Conservation (phyloP, 2,113 vertebrate genomes). For the Proteles cristata region DNA sequence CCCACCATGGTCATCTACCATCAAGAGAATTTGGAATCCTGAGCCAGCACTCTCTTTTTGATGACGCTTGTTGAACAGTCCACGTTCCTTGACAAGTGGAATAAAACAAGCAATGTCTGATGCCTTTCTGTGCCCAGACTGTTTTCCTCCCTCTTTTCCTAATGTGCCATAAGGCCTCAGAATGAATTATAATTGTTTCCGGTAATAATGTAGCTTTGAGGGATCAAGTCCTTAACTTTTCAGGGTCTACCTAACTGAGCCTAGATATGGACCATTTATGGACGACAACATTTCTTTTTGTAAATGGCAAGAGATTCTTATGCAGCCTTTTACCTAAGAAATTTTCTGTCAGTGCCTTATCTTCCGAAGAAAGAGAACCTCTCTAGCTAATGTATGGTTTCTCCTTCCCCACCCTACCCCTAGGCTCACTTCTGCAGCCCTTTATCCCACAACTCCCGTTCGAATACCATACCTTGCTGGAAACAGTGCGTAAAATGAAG, state of each 20-base stretch:
- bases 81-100: slow-evolving; percentile 81
- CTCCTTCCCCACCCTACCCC: slow-evolving; percentile 56
- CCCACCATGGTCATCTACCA: slow-evolving; percentile 69
- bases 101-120: slow-evolving; percentile 83
- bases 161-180: slow-evolving; percentile 86
- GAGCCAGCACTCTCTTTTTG: slow-evolving; percentile 83
- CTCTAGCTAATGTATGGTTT: slow-evolving; percentile 84
- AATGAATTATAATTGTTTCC: slow-evolving; percentile 83
- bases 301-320: slow-evolving; percentile 90
- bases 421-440: slow-evolving; percentile 26
- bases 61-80: slow-evolving; percentile 79
- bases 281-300: slow-evolving; percentile 88
- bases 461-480: slow-evolving; percentile 78
- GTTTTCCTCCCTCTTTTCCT: slow-evolving; percentile 83
- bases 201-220: slow-evolving; percentile 87
- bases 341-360: slow-evolving; percentile 93
- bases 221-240: slow-evolving; percentile 87
- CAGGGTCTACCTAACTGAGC: slow-evolving; percentile 88
- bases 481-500: slow-evolving; percentile 76
- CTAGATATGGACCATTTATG: slow-evolving; percentile 86
- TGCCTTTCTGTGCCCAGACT: slow-evolving; percentile 90
- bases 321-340: slow-evolving; percentile 93
- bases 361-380: slow-evolving; percentile 88
- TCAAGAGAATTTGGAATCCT: slow-evolving; percentile 72
- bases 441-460: slow-evolving; percentile 41